These are phyloP conservation scores for Paratrypauchen microcephalus DNA, from an alignment of 2,797 vertebrate species.

Conservation along the genomic window DNA sequence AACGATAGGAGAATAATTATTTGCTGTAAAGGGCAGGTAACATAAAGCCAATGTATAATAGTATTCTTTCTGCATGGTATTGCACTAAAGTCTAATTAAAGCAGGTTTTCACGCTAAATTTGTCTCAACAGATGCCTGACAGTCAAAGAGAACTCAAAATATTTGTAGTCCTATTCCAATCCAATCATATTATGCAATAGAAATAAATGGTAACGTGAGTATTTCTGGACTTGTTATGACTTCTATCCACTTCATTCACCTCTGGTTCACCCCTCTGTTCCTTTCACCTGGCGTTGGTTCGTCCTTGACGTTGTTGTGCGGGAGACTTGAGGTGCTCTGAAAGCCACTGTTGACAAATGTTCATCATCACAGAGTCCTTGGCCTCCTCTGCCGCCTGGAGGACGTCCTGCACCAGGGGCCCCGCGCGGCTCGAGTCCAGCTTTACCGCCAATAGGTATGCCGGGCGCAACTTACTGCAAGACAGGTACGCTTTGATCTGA, in stretches of 20 bases:
- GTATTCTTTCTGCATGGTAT: background rate
- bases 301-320: conserved; percentile 62
- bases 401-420: conserved; percentile 86
- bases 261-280: background rate
- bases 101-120: background rate
- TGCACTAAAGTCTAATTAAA: background rate
- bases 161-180: background rate
- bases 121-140: background rate
- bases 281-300: conserved; percentile 50
- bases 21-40: background rate
- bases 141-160: too few relatives aligned
- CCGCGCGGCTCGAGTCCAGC: conserved; percentile 81
- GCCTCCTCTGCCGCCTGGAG: conserved; percentile 82
- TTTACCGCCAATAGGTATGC: conserved; percentile 93
- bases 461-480: conserved; percentile 88
- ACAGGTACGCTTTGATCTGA: conserved; percentile 91
- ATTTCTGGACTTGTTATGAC: background rate
- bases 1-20: background rate
- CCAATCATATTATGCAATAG: background rate
- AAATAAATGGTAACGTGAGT: background rate
- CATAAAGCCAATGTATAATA: background rate
- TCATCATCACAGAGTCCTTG: conserved; percentile 85
- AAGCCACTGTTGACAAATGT: conserved; percentile 95
- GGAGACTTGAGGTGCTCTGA: conserved; percentile 79
- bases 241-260: background rate